phyloP scores from a whole-genome alignment of 30 jellyfish, hydroid and myxozoan species.

The Aurelia aurita region DNA sequence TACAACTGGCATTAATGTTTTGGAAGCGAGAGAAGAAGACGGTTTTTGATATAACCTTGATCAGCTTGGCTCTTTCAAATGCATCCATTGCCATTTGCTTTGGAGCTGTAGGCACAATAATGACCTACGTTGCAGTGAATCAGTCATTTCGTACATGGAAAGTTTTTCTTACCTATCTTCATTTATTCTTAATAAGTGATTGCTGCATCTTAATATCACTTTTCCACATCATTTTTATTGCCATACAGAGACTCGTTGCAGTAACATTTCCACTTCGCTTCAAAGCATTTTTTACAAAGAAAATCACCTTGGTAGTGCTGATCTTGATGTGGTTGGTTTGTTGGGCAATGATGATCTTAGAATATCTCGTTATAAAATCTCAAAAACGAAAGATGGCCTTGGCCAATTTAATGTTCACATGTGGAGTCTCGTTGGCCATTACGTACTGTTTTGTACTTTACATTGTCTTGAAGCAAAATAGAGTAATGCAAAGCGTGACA shows the following conservation, averaged over 20 bases:
- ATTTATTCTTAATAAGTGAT: no score
- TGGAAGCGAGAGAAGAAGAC: no score
- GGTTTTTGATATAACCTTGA: no score
- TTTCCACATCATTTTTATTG: conserved; percentile 12
- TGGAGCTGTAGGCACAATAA: no score
- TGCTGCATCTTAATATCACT: not conserved
- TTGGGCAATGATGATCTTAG: not conserved
- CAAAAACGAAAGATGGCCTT: not conserved
- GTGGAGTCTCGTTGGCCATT: not conserved
- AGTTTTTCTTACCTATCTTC: no score
- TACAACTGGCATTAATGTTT: no score
- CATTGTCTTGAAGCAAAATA: not conserved
- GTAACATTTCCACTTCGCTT: conserved; percentile 7
- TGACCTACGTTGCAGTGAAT: no score
- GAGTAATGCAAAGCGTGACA: not conserved
- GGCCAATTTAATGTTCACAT: not conserved
- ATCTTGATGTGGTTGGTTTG: not conserved
- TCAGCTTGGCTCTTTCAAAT: no score
- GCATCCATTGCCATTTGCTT: no score
- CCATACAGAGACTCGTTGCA: conserved; percentile 12
- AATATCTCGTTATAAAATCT: no score
- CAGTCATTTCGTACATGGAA: no score
- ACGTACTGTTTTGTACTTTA: not conserved
- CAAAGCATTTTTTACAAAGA: not conserved
- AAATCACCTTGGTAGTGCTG: not conserved